Base-by-base conservation (phyloP, 1,140 invertebrate genomes). In the Teleogryllus occipitalis region DNA sequence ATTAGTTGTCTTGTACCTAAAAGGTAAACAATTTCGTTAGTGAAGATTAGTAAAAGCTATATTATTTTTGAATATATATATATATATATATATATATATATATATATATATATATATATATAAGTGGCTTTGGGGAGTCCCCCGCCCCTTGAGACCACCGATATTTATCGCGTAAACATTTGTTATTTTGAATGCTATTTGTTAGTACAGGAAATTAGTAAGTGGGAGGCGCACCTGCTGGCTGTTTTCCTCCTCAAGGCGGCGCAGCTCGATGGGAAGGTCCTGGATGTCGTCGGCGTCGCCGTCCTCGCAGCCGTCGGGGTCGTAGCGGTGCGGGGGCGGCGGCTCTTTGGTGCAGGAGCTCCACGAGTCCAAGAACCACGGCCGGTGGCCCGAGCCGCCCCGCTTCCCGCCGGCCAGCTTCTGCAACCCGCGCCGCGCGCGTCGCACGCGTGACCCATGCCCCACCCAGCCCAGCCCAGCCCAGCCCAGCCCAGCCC, bases 251-350 rank as follows among this genome's bases (percentile, higher is more conserved):
- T 95, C 93, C 83, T 97, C 95, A 73, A 97, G 87, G 27, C 95
- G 89, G n/a, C 95, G 88, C 39, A 97, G 85, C 87, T 97, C 96
- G 75, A 97, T 97, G 4, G 95, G 95, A 76, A 96, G 86, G 83
- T 96, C 93, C 82, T 93, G 90, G 46, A 91, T 87, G 82, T 92
- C 90, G 18, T 91, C 90, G 80, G 89, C 87, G 83, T 91, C 90
- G 49, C 76, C 90, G 75, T 89, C 86, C 78, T 90, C 88, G 81
- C 88, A 91, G 73, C 86, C 88, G 83, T 86, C 88, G 39, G 86
- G 86, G 79, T 88, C 87, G 83, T 86, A 86, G 85, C 88, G 83
- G 82, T 87, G 83, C 79, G 86, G 85, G 81, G 88, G 86, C 48
- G 87, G 84, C 78, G 89, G 82, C 83, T 91, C 87, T 86, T 90